Conservation (phyloP, 2,113 vertebrate species). For the Sisor rabdophorus region DNA sequence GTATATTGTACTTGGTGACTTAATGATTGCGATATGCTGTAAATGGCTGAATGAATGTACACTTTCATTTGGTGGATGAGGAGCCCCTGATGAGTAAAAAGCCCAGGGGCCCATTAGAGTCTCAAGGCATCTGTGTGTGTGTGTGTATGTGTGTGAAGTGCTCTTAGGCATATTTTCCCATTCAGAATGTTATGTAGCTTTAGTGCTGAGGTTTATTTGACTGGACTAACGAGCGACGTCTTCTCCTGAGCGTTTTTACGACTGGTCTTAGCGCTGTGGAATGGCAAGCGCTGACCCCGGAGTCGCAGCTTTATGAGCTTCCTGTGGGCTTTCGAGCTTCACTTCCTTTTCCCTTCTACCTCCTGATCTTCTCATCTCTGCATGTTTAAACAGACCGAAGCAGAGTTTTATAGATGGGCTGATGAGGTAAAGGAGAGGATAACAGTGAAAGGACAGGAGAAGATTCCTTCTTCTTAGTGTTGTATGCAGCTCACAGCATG, state of each 20-base stretch:
- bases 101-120: too few relatives aligned
- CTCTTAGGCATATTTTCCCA: slow-evolving; percentile 47
- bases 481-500: not conserved
- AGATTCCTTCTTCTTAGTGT: not conserved
- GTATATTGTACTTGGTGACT: too few relatives aligned
- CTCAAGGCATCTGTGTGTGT: too few relatives aligned
- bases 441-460: not conserved
- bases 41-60: too few relatives aligned
- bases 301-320: slow-evolving; percentile 67
- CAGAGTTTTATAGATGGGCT: slow-evolving; percentile 25
- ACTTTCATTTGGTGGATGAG: too few relatives aligned
- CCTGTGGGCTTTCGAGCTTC: slow-evolving; percentile 62
- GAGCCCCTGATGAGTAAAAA: too few relatives aligned
- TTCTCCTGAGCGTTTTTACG: slow-evolving; percentile 70
- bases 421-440: slow-evolving; percentile 32
- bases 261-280: slow-evolving; percentile 68
- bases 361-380: slow-evolving; percentile 53
- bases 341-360: slow-evolving; percentile 55
- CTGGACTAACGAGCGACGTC: slow-evolving; percentile 67
- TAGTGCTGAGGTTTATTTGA: slow-evolving; percentile 66
- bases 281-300: slow-evolving; percentile 68
- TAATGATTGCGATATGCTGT: too few relatives aligned
- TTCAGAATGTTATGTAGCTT: slow-evolving; percentile 68
- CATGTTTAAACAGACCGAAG: slow-evolving; percentile 41
- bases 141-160: not conserved